phyloP scores from a whole-genome alignment of 2,113 vertebrate genomes.

The Lates calcarifer region DNA sequence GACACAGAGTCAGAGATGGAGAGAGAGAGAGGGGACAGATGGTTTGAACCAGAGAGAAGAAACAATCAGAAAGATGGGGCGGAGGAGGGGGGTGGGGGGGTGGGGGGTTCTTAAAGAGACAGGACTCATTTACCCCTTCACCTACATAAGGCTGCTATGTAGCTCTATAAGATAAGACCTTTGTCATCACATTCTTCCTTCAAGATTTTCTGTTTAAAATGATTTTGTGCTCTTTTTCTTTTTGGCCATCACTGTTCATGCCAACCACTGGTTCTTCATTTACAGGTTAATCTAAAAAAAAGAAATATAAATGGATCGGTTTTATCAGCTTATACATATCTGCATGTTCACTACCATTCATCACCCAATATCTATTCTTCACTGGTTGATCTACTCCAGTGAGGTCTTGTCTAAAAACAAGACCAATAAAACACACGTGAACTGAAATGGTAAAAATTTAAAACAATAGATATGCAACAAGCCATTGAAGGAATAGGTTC shows the following conservation, averaged over 20 bases:
- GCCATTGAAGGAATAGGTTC: background rate
- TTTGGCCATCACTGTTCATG: background rate
- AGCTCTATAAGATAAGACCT: constrained; percentile 10
- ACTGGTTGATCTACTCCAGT: background rate
- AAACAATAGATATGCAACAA: background rate
- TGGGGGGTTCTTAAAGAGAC: constrained; percentile 80
- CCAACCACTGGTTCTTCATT: background rate
- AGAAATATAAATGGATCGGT: too few species aligned
- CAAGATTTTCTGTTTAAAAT: background rate
- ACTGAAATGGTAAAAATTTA: background rate
- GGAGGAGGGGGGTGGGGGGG: constrained; percentile 36
- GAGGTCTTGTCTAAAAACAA: background rate
- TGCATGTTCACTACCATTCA: too few species aligned
- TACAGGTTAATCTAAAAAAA: background rate
- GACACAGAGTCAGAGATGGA: constrained; percentile 12
- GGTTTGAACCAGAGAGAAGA: constrained; percentile 72
- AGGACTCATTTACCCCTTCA: constrained; percentile 75
- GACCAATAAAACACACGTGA: background rate
- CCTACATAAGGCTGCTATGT: constrained; percentile 64
- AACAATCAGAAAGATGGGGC: constrained; percentile 74
- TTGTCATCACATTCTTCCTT: constrained; percentile 23
- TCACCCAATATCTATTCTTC: background rate
- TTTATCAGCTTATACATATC: too few species aligned
- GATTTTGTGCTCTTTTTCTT: background rate
- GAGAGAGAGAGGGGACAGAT: constrained; percentile 63